Conservation (phyloP, 2,113 vertebrate species). For the Osmerus mordax region DNA sequence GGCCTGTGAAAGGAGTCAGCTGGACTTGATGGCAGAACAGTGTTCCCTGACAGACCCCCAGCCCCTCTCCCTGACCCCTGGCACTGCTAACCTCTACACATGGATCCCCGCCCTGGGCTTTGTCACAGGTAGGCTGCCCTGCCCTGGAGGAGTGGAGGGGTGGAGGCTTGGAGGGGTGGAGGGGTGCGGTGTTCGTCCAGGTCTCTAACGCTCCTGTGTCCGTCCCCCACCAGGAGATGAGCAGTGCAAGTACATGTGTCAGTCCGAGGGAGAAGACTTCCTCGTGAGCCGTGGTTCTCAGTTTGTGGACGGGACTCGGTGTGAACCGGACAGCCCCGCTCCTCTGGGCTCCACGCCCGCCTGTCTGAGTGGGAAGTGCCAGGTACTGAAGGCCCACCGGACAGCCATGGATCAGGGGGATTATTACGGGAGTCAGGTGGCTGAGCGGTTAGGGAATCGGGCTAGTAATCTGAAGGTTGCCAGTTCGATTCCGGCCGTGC, state of each 20-base stretch:
- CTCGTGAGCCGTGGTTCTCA: slow-evolving; percentile 80
- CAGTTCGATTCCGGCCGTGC: too few species aligned
- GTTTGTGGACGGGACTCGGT: slow-evolving; percentile 91
- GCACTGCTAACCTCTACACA: slow-evolving; percentile 70
- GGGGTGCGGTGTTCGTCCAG: too few species aligned
- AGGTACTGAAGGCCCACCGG: slow-evolving; percentile 66
- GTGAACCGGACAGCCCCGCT: slow-evolving; percentile 63
- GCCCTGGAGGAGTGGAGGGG: neutral
- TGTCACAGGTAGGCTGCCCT: slow-evolving; percentile 71
- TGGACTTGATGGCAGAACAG: slow-evolving; percentile 88
- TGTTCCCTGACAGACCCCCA: slow-evolving; percentile 79
- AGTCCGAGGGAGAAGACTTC: slow-evolving; percentile 79
- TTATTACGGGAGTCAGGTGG: too few species aligned
- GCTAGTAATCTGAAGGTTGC: too few species aligned
- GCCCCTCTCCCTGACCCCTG: slow-evolving; percentile 70
- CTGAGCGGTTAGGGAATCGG: too few species aligned
- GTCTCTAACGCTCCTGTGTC: neutral
- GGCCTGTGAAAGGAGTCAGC: slow-evolving; percentile 79
- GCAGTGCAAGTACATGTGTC: slow-evolving; percentile 85
- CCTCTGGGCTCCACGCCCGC: slow-evolving; percentile 59
- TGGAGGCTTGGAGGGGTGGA: too few species aligned
- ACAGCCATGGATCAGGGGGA: too few species aligned
- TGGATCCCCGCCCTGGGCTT: slow-evolving; percentile 83
- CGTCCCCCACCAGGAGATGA: slow-evolving; percentile 72
- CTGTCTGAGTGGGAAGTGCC: slow-evolving; percentile 82